These are phyloP conservation scores for Xestobium rufovillosum DNA, from an alignment of 2,888 invertebrate genomes.

Conservation along the genomic window DNA sequence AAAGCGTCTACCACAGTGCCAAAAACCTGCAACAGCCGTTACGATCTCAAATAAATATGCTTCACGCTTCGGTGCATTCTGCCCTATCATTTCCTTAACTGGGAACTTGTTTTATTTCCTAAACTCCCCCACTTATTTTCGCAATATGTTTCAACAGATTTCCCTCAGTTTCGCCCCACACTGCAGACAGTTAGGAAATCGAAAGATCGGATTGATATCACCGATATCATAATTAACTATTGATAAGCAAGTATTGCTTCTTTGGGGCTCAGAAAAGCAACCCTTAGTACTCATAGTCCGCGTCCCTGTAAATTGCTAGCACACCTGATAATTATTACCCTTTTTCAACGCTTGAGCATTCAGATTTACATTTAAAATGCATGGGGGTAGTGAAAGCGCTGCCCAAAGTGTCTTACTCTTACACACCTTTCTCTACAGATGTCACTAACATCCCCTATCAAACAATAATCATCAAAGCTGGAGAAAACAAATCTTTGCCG, in stretches of 20 bases:
- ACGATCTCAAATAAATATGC: slow-evolving; percentile 30
- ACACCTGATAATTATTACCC: too few relatives aligned
- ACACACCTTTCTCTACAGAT: slow-evolving; percentile 46
- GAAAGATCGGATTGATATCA: too few relatives aligned
- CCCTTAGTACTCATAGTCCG: too few relatives aligned
- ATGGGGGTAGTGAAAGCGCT: too few relatives aligned
- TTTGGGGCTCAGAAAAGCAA: too few relatives aligned
- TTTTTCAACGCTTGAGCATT: too few relatives aligned
- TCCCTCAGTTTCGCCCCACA: slow-evolving; percentile 5
- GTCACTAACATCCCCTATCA: slow-evolving; percentile 51
- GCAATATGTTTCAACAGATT: not conserved
- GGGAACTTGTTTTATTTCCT: slow-evolving; percentile 10
- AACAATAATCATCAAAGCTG: slow-evolving; percentile 55
- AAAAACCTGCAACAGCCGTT: slow-evolving; percentile 25
- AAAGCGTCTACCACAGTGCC: slow-evolving; percentile 23
- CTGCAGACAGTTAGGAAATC: too few relatives aligned
- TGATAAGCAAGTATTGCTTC: too few relatives aligned
- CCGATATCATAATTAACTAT: too few relatives aligned
- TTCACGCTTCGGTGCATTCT: slow-evolving; percentile 27
- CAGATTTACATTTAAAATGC: too few relatives aligned
- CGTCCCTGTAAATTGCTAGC: too few relatives aligned
- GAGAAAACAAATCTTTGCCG: slow-evolving; percentile 56
- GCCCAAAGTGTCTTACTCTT: too few relatives aligned
- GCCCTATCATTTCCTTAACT: slow-evolving; percentile 26
- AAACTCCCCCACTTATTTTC: not conserved